Conservation (phyloP, 2,797 vertebrate genomes). For the Parauchenoglanis punctatus region DNA sequence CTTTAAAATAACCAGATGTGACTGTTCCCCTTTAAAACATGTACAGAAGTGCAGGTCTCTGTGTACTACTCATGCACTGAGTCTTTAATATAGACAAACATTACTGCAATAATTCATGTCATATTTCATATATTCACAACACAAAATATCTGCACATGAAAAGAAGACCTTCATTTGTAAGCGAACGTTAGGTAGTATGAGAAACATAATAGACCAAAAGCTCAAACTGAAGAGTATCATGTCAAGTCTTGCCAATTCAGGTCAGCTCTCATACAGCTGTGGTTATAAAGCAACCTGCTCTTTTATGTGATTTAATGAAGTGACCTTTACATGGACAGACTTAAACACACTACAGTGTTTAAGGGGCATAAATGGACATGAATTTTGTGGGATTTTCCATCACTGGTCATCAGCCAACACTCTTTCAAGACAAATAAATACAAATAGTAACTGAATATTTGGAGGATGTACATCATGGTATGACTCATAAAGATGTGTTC, state of each 20-base stretch:
- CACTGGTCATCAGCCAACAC: not conserved
- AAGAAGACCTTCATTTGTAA: constrained; percentile 32
- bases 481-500: not conserved
- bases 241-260: not conserved
- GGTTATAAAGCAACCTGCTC: not conserved
- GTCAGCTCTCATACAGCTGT: not conserved
- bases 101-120: not conserved
- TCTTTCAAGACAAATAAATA: not conserved
- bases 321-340: not conserved
- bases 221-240: not conserved
- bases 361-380: not conserved
- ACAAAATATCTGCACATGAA: constrained; percentile 23
- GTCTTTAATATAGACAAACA: not conserved
- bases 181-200: not conserved
- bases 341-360: not conserved
- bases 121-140: constrained; percentile 40
- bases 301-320: not conserved
- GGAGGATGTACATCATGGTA: not conserved
- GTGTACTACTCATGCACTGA: not conserved
- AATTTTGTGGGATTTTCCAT: not conserved
- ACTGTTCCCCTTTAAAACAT: not conserved
- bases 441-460: not conserved
- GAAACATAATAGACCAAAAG: not conserved
- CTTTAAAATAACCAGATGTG: not conserved
- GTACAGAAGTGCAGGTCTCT: not conserved